These are phyloP conservation scores for Pseudochirops cupreus DNA, from an alignment of 2,797 vertebrate species.

Conservation along the genomic window DNA sequence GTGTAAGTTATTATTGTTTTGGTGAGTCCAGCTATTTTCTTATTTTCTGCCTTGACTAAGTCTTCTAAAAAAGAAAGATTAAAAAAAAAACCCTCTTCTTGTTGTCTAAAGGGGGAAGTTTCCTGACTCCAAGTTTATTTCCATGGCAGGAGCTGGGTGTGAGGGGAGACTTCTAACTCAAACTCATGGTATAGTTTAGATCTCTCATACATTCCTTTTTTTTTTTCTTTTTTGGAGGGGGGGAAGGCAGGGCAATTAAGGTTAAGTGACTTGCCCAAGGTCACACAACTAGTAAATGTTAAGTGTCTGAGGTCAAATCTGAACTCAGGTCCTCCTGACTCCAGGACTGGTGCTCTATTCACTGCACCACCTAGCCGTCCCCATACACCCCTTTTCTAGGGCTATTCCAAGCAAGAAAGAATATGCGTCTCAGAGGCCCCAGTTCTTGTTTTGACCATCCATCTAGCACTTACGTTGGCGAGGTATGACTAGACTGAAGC, in stretches of 20 bases:
- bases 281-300: no score
- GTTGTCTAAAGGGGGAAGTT: background rate
- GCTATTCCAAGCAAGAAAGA: background rate
- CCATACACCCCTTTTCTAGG: background rate
- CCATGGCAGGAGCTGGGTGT: background rate
- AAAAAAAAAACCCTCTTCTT: background rate
- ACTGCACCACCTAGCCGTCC: no score
- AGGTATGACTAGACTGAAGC: background rate
- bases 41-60: background rate
- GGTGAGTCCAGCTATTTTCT: background rate
- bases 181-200: background rate
- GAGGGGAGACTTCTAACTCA: background rate
- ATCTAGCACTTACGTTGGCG: background rate
- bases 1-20: background rate
- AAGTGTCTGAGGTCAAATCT: no score
- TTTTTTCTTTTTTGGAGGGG: no score
- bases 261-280: no score
- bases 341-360: no score
- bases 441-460: background rate
- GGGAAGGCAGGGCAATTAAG: no score
- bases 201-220: background rate
- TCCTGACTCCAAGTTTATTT: background rate
- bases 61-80: background rate
- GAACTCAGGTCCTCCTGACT: no score
- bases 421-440: background rate